Evolutionary conservation across 2,113 vertebrate genomes (phyloP).

Genomic region (Campylomormyrus numenius): DNA sequence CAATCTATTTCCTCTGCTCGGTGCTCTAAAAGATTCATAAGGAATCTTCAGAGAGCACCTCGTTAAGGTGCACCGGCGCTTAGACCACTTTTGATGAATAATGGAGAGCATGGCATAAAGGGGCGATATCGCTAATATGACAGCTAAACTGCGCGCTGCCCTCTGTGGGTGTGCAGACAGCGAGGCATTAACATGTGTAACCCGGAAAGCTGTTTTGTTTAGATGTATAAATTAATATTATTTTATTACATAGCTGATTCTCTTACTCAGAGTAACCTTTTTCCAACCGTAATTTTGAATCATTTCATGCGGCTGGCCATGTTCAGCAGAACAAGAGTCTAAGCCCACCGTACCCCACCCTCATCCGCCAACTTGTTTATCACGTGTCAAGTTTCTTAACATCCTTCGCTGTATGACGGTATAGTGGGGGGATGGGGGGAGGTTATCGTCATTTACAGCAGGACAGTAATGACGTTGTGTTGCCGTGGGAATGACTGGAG

Average conservation of each 20-base stretch:
- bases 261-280: not conserved
- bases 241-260: not conserved
- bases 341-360: not conserved
- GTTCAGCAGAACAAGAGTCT: not conserved
- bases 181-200: constrained; percentile 2
- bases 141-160: not conserved
- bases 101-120: constrained; percentile 41
- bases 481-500: not conserved
- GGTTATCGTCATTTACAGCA: not conserved
- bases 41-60: not conserved
- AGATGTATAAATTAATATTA: not conserved
- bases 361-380: not conserved
- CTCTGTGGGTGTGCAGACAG: not conserved
- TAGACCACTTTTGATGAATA: constrained; percentile 50
- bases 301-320: not conserved
- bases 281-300: not conserved
- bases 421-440: not conserved
- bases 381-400: not conserved
- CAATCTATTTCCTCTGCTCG: constrained; percentile 32
- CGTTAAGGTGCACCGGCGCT: constrained; percentile 27
- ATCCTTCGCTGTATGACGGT: not conserved
- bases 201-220: not conserved
- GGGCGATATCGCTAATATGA: constrained; percentile 4
- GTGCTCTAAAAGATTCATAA: constrained; percentile 30
- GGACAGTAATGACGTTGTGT: not conserved